Conservation (phyloP, 2,888 invertebrate genomes). For the Uloborus plumipes region DNA sequence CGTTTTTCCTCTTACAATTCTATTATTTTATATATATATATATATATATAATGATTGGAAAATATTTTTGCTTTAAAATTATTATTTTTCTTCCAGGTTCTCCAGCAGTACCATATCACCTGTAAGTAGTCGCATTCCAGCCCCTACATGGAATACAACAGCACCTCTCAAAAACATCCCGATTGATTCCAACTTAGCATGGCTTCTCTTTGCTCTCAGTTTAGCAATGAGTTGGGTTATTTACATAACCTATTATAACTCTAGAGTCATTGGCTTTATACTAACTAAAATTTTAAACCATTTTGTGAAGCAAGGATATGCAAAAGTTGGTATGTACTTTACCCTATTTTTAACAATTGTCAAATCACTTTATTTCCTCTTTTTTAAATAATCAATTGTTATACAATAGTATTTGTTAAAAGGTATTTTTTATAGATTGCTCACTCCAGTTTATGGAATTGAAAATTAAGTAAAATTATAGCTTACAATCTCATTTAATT, state of each 20-base stretch:
- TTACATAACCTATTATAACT: conserved; percentile 95
- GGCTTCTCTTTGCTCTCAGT: conserved; percentile 84
- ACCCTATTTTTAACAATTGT: background rate
- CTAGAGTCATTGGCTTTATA: conserved; percentile 89
- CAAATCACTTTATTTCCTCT: too few relatives aligned
- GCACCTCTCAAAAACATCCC: conserved; percentile 64
- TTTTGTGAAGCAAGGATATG: conserved; percentile 87
- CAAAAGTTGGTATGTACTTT: conserved; percentile 78
- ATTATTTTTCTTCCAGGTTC: too few relatives aligned
- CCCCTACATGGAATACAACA: conserved; percentile 61
- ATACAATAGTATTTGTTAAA: too few relatives aligned
- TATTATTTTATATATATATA: too few relatives aligned
- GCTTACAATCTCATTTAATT: too few relatives aligned
- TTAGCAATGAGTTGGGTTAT: conserved; percentile 91
- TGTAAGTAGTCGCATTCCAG: conserved; percentile 28
- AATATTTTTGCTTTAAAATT: conserved; percentile 36
- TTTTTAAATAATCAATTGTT: too few relatives aligned
- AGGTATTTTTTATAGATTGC: too few relatives aligned
- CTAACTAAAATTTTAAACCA: conserved; percentile 89
- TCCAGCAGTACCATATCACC: conserved; percentile 32
- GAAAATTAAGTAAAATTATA: too few relatives aligned
- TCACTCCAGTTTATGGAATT: too few relatives aligned
- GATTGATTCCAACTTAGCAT: conserved; percentile 76
- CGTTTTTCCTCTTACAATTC: too few relatives aligned
- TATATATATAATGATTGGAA: too few relatives aligned